Conservation (phyloP, 1,140 invertebrate species). For the Ditylenchus dipsaci region DNA sequence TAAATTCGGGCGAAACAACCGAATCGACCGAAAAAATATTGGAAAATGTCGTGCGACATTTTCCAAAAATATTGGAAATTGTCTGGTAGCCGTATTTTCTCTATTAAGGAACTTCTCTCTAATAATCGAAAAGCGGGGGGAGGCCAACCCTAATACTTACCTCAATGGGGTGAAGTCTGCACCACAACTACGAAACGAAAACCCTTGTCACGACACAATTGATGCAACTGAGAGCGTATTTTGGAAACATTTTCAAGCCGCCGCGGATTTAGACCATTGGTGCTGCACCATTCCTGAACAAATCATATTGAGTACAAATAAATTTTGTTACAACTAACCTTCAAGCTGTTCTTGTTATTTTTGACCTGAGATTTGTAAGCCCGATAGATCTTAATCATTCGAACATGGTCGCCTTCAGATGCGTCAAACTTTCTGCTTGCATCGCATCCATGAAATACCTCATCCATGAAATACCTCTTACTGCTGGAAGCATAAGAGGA, state of each 20-base stretch:
- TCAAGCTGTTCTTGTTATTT: conserved; percentile 63
- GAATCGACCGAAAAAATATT: too few relatives aligned
- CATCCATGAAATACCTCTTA: conserved; percentile 61
- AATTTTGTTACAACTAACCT: conserved; percentile 60
- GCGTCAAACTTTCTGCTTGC: conserved; percentile 57
- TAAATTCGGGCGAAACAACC: too few relatives aligned
- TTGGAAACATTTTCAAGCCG: conserved; percentile 76
- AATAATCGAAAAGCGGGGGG: too few relatives aligned
- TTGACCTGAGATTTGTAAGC: conserved; percentile 64
- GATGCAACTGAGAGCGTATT: conserved; percentile 75
- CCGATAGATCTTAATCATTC: conserved; percentile 80
- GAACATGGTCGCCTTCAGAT: conserved; percentile 80
- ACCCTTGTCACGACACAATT: conserved; percentile 67
- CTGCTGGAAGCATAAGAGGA: conserved; percentile 68
- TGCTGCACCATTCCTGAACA: conserved; percentile 84
- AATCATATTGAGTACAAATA: too few relatives aligned
- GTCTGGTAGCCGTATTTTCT: too few relatives aligned
- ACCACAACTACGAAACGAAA: conserved; percentile 72
- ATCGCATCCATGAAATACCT: too few relatives aligned
- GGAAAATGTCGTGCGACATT: too few relatives aligned
- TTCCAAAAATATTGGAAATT: too few relatives aligned
- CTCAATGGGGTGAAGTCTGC: conserved; percentile 61
- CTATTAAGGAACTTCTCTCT: too few relatives aligned
- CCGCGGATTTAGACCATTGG: conserved; percentile 79
- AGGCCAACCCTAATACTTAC: too few relatives aligned